A percentile compares a stretch with the other conserved stretches of the same genome.
These are phyloP conservation scores for Dichetophora obliterata DNA, from an alignment of 2,888 invertebrate genomes.

Conservation along the genomic window DNA sequence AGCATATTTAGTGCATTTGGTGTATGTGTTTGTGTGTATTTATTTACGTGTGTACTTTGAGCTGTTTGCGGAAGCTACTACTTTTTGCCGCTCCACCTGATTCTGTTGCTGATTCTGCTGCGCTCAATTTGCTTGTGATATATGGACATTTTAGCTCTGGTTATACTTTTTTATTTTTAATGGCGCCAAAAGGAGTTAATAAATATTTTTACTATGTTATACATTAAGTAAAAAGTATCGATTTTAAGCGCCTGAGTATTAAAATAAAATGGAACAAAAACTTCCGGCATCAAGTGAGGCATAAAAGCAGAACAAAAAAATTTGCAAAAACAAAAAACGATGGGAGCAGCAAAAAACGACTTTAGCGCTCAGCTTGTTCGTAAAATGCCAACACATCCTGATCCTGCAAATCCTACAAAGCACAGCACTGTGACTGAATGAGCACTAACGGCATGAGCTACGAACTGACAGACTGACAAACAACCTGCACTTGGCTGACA, in stretches of 20 bases:
- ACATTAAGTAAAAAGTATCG: constrained; percentile 6
- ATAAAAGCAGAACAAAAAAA: constrained; percentile 10
- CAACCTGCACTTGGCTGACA: neutral
- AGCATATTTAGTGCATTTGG: neutral
- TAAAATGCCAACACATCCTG: constrained; percentile 64
- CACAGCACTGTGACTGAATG: constrained; percentile 13
- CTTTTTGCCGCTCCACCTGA: constrained; percentile 2
- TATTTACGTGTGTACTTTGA: neutral
- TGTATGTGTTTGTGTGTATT: neutral
- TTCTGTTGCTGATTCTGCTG: neutral
- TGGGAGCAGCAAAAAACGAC: constrained; percentile 6
- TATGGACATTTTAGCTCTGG: constrained; percentile 16
- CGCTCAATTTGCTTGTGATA: constrained; percentile 30
- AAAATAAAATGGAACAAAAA: constrained; percentile 26
- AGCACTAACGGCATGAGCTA: constrained; percentile 13
- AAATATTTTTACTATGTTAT: constrained; percentile 20
- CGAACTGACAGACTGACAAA: constrained; percentile 35
- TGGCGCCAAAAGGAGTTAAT: constrained; percentile 29
- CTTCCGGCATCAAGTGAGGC: neutral
- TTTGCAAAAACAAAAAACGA: constrained; percentile 17
- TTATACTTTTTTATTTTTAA: constrained; percentile 11
- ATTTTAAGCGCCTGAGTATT: neutral
- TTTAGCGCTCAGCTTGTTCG: constrained; percentile 56
- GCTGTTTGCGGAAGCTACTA: constrained; percentile 14
- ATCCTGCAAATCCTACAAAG: constrained; percentile 45